Percentiles rank a stretch among this genome's conserved stretches.
phyloP scores from a whole-genome alignment of 37 sponge, comb jelly and placozoan species.

The Cliona cf. orientalis region DNA sequence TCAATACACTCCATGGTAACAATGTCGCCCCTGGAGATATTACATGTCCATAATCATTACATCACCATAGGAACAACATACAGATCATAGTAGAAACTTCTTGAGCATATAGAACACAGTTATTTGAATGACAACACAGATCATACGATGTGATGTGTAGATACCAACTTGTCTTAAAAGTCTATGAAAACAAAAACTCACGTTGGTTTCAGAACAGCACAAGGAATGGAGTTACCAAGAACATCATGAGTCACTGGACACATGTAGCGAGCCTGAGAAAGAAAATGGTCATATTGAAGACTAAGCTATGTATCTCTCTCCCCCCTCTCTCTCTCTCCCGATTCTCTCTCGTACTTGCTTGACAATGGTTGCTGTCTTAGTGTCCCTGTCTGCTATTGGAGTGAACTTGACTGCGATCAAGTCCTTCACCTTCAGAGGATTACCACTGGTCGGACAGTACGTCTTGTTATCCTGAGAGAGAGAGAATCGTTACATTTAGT shows the following conservation, averaged over 20 bases:
- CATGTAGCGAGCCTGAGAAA: constrained; percentile 75
- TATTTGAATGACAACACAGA: no score
- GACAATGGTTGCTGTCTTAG: constrained; percentile 40
- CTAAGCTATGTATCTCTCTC: no score
- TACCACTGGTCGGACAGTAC: constrained; percentile 88
- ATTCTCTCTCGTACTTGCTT: constrained; percentile 22
- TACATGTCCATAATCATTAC: no score
- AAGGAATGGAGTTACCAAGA: constrained; percentile 85
- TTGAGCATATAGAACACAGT: no score
- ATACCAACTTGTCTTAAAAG: constrained; percentile 29
- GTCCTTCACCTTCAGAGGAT: constrained; percentile 79
- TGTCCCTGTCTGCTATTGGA: constrained; percentile 53
- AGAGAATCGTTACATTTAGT: not conserved
- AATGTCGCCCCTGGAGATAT: constrained; percentile 80
- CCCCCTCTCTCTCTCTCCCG: no score
- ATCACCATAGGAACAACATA: no score
- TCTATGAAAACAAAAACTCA: no score
- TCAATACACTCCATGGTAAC: constrained; percentile 94
- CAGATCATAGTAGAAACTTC: no score
- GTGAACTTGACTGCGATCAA: constrained; percentile 82
- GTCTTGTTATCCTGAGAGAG: constrained; percentile 82
- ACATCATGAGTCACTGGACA: constrained; percentile 92
- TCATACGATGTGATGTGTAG: no score
- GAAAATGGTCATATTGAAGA: no score
- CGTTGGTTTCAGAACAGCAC: constrained; percentile 84